These are phyloP conservation scores for Palythoa heliodiscus DNA, from an alignment of 92 coral and sea anemone species.

Conservation along the genomic window DNA sequence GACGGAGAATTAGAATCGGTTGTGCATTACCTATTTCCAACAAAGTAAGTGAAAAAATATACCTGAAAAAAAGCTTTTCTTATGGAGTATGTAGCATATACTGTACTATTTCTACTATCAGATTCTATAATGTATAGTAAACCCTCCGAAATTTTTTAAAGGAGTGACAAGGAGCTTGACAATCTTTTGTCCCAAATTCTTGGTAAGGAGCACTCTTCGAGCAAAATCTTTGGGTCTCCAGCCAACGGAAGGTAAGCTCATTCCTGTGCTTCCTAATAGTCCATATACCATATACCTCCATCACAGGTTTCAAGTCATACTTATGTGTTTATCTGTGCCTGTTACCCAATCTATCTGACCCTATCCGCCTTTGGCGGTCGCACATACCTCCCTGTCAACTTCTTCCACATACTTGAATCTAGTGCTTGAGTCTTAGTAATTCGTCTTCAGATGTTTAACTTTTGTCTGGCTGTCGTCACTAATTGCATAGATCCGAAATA, in stretches of 20 bases:
- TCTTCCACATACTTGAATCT: too few relatives aligned
- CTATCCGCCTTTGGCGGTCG: too few relatives aligned
- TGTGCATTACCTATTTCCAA: conserved; percentile 83
- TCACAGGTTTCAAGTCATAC: too few relatives aligned
- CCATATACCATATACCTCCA: not conserved
- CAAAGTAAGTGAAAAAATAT: conserved; percentile 68
- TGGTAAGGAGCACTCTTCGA: conserved; percentile 27
- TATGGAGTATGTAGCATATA: not conserved
- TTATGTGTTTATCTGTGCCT: too few relatives aligned
- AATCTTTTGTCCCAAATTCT: conserved; percentile 33
- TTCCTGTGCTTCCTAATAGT: not conserved
- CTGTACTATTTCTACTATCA: not conserved
- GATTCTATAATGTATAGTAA: not conserved
- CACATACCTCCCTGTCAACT: too few relatives aligned
- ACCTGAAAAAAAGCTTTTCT: too few relatives aligned
- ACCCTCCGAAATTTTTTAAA: not conserved
- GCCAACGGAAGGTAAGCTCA: conserved; percentile 16
- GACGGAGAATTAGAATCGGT: conserved; percentile 89
- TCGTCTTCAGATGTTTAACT: too few relatives aligned
- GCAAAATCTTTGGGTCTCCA: conserved; percentile 3
- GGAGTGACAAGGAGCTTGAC: conserved; percentile 33
- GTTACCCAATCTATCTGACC: too few relatives aligned
- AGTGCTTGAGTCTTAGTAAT: too few relatives aligned
- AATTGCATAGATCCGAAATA: too few relatives aligned
- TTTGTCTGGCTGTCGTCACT: too few relatives aligned